phyloP scores from a whole-genome alignment of 1,140 invertebrate genomes.

The Triops cancriformis region DNA sequence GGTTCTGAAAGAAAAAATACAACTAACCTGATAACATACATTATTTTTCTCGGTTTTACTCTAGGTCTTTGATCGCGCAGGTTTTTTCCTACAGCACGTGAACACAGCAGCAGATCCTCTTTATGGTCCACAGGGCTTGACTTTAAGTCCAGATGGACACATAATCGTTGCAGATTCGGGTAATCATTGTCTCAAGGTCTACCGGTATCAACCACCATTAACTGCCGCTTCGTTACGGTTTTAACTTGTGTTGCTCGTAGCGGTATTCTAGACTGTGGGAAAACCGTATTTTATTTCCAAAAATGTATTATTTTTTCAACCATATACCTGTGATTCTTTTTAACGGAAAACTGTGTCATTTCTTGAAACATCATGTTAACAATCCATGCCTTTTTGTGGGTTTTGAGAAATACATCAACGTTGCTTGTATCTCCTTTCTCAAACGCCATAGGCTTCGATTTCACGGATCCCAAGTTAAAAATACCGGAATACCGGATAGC shows the following conservation, averaged over 20 bases:
- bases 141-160: conserved; percentile 43
- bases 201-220: conserved; percentile 40
- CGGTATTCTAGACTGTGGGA: not conserved
- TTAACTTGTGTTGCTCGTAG: not conserved
- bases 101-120: conserved; percentile 47
- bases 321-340: conserved; percentile 1
- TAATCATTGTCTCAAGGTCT: conserved; percentile 52
- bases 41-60: conserved; percentile 28
- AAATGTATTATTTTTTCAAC: not conserved
- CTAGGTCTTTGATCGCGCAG: conserved; percentile 49
- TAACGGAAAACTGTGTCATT: not conserved
- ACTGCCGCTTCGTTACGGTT: not conserved
- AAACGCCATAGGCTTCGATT: no score
- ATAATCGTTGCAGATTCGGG: conserved; percentile 51
- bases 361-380: not conserved
- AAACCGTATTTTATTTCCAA: not conserved
- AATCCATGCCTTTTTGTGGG: not conserved
- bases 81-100: conserved; percentile 48
- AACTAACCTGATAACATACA: no score
- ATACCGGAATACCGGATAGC: no score
- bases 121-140: conserved; percentile 51
- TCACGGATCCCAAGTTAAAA: no score
- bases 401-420: not conserved
- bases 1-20: no score
- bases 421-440: not conserved